Percentiles rank a stretch among this genome's conserved stretches.
Evolutionary conservation across 92 coral and sea anemone genomes (phyloP).

Genomic region (Virgularia gustaviana): DNA sequence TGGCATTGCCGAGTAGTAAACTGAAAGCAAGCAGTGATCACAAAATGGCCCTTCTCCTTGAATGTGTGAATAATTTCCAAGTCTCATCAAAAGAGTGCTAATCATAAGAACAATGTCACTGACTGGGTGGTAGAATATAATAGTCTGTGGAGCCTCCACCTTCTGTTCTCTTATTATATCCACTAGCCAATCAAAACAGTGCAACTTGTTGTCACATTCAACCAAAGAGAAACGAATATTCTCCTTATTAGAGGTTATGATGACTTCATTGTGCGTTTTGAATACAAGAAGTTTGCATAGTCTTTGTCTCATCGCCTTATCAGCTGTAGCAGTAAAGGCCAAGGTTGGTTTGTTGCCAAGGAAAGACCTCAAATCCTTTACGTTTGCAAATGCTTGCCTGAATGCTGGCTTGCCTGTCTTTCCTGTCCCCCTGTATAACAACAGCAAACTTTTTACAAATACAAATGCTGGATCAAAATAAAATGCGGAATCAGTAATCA

Average conservation of each 20-base stretch:
- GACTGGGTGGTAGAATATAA: slow-evolving; percentile 25
- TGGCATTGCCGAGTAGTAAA: slow-evolving; percentile 33
- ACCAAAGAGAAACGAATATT: background rate
- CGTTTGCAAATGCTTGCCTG: slow-evolving; percentile 59
- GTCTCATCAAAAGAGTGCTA: slow-evolving; percentile 19
- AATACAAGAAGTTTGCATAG: slow-evolving; percentile 42
- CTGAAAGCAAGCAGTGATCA: slow-evolving; percentile 33
- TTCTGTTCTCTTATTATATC: background rate
- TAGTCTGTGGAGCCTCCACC: background rate
- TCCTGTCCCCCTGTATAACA: slow-evolving; percentile 55
- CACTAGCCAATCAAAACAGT: background rate
- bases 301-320: slow-evolving; percentile 47
- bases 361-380: slow-evolving; percentile 61
- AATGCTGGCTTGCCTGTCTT: slow-evolving; percentile 59
- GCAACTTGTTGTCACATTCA: background rate
- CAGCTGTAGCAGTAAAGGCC: slow-evolving; percentile 63
- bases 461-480: too few species aligned
- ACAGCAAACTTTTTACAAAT: too few species aligned
- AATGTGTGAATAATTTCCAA: slow-evolving; percentile 1
- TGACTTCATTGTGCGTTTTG: slow-evolving; percentile 11
- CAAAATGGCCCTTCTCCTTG: slow-evolving; percentile 21
- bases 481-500: background rate
- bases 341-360: slow-evolving; percentile 52
- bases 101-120: slow-evolving; percentile 18
- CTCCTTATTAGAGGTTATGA: background rate